phyloP scores from a whole-genome alignment of 2,113 vertebrate species.

The Furnarius figulus region DNA sequence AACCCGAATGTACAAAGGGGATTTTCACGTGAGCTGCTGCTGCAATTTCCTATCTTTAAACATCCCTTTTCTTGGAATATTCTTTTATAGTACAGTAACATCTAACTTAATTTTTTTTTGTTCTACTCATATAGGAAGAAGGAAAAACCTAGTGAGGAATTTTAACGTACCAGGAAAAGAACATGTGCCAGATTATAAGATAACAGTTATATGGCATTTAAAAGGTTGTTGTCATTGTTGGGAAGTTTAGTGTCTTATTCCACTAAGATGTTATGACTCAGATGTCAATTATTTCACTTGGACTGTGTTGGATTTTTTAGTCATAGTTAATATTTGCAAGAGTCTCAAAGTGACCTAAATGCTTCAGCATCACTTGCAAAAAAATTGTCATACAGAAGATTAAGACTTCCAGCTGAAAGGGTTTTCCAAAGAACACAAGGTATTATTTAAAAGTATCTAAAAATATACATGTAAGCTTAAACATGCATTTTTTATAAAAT shows the following conservation, averaged over 20 bases:
- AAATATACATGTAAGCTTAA: background rate
- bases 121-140: background rate
- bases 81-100: background rate
- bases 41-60: background rate
- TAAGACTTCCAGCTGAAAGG: fast-evolving
- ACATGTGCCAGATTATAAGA: fast-evolving
- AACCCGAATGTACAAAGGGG: background rate
- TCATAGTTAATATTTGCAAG: background rate
- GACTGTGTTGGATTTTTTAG: background rate
- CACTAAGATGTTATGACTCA: background rate
- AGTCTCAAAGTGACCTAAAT: background rate
- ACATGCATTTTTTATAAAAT: background rate
- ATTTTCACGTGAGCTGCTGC: background rate
- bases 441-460: background rate
- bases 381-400: background rate
- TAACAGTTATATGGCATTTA: background rate
- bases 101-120: background rate
- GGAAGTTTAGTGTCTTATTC: background rate
- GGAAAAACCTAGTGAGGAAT: background rate
- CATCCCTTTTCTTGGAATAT: fast-evolving
- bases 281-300: background rate
- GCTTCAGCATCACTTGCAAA: background rate
- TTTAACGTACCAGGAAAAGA: background rate
- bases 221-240: background rate
- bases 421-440: background rate